Percentiles rank a stretch among this genome's conserved stretches.
phyloP scores from a whole-genome alignment of 2,113 vertebrate genomes.

The Martes martes region DNA sequence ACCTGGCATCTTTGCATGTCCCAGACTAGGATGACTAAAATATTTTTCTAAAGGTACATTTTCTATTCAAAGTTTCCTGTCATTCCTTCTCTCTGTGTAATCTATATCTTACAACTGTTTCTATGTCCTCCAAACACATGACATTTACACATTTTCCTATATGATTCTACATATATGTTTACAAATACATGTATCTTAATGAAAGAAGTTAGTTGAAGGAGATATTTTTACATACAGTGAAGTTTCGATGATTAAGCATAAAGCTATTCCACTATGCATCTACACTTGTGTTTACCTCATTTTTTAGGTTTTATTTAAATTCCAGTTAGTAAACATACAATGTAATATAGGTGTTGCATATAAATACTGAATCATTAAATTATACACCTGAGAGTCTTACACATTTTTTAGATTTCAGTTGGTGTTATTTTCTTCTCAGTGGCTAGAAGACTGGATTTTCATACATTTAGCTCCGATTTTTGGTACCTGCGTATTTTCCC shows the following conservation, averaged over 20 bases:
- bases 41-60: neutral
- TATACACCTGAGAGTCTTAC: neutral
- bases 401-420: neutral
- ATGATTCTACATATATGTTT: neutral
- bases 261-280: neutral
- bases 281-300: neutral
- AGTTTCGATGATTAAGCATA: neutral
- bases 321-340: neutral
- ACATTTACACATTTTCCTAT: neutral
- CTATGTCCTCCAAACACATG: neutral
- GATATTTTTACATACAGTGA: neutral
- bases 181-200: neutral
- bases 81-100: neutral
- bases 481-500: neutral
- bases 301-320: neutral
- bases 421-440: neutral
- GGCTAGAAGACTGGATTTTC: neutral
- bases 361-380: neutral
- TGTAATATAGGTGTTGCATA: neutral
- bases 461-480: neutral
- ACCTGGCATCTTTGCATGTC: neutral
- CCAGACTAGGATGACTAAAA: neutral
- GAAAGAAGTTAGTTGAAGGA: neutral
- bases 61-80: neutral
- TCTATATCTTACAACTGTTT: neutral